Evolutionary conservation across 1,140 invertebrate species (phyloP).

Genomic region (Listronotus oregonensis): DNA sequence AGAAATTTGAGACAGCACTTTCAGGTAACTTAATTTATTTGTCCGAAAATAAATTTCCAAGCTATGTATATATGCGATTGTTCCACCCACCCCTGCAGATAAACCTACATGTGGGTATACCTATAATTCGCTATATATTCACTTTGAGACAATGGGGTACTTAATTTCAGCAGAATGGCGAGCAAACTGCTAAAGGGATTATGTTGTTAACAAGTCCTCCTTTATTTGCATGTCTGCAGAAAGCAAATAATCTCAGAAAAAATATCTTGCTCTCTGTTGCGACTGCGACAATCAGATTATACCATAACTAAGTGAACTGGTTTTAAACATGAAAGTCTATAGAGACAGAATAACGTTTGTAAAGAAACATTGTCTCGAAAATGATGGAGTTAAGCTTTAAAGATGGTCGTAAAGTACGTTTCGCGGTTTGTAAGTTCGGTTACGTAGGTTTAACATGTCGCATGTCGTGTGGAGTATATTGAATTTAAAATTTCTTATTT

Average conservation of each 20-base stretch:
- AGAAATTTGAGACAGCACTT: constrained; percentile 29
- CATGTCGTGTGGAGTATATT: background rate
- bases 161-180: constrained; percentile 24
- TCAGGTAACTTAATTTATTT: constrained; percentile 31
- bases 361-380: constrained; percentile 31
- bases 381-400: constrained; percentile 27
- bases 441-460: constrained; percentile 20
- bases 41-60: constrained; percentile 4
- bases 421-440: background rate
- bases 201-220: constrained; percentile 32
- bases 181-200: constrained; percentile 27
- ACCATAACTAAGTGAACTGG: constrained; percentile 19
- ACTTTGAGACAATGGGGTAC: constrained; percentile 25
- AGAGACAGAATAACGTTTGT: constrained; percentile 15
- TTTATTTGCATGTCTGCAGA: constrained; percentile 25
- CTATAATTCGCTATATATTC: constrained; percentile 21
- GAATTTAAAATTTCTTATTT: no score
- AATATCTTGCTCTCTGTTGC: constrained; percentile 7
- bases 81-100: constrained; percentile 31
- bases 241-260: constrained; percentile 16
- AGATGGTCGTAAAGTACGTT: constrained; percentile 23
- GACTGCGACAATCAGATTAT: constrained; percentile 28
- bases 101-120: constrained; percentile 20
- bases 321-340: constrained; percentile 26
- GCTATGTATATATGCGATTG: constrained; percentile 21